Evolutionary conservation across 1,140 invertebrate genomes (phyloP), one percentile per base, ranked within the genome.

Genomic region (Drosophila jambulina): DNA sequence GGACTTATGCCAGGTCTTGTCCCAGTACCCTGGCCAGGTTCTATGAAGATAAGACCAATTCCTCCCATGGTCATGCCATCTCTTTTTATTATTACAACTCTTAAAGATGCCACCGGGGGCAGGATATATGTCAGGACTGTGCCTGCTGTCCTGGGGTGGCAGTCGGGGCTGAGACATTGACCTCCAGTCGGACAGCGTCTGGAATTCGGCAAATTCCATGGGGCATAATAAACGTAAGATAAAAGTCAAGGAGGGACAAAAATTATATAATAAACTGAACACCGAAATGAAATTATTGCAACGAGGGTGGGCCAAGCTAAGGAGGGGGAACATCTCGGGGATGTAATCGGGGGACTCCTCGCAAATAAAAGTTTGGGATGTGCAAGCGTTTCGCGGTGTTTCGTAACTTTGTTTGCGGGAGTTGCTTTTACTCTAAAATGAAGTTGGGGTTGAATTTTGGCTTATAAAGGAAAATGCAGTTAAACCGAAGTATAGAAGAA

Each of bases 161-260:
- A 9, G 17, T 29, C 10, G 19, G 13, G 68, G 54, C 45, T 32
- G 51, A 84, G 85, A 62, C 85, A 79, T 81, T 85, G 85, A 82
- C 81, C 86, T 90, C 61, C 85, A 75, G 75, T 79, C 53, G 81
- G 71, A 48, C 76, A 77, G 71, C 67, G 71, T 63, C 75, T 81
- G 82, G 53, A 82, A 91, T 82, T 80, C 82, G 70, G 58, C 65
- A 87, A 90, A 91, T 91, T 91, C 86, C 86, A 86, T 86, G 76
- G 86, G 87, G 86, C 82, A 91, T 91, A 91, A 91, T 91, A 91
- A 91, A 91, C 86, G 87, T 80, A 86, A 91, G 86, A 91, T 91
- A 91, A 91, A 91, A 91, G 86, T 91, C 86, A 91, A 91, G 80
- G 82, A 91, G 87, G 86, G 86, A 91, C 86, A 91, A 86, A 81